phyloP scores from a whole-genome alignment of 2,797 vertebrate species.

The Gymnopithys bicolor region DNA sequence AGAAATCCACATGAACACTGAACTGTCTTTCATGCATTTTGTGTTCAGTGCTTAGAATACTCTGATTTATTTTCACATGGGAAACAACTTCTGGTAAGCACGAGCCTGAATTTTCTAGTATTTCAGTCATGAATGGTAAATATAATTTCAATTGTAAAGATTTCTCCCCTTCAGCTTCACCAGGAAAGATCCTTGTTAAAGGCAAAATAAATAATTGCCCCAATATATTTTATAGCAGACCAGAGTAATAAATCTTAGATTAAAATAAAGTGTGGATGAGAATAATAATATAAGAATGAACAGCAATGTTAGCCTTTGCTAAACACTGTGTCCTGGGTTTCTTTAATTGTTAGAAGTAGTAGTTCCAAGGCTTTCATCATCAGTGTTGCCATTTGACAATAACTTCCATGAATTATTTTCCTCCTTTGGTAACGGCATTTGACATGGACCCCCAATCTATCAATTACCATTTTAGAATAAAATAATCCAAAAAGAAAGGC shows the following conservation, averaged over 20 bases:
- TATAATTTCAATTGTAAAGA: neutral
- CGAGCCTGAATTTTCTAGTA: neutral
- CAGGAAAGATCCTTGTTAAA: neutral
- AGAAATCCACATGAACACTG: neutral
- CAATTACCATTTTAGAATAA: neutral
- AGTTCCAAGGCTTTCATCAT: neutral
- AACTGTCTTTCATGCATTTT: neutral
- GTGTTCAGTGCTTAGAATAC: neutral
- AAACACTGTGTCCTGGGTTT: fast-evolving
- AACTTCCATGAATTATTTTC: neutral
- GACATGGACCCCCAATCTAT: neutral
- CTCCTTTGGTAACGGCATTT: neutral
- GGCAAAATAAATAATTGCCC: neutral
- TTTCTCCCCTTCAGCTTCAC: neutral
- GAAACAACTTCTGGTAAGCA: neutral
- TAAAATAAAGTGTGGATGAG: neutral
- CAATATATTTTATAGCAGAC: neutral
- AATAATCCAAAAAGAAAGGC: neutral
- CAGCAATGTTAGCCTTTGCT: neutral
- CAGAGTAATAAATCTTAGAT: neutral
- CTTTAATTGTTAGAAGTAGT: neutral
- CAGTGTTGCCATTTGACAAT: neutral
- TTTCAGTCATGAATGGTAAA: neutral
- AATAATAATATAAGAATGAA: neutral
- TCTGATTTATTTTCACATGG: neutral